Evolutionary conservation across 1,140 invertebrate genomes (phyloP).

Genomic region (Aphaenogaster rudis): DNA sequence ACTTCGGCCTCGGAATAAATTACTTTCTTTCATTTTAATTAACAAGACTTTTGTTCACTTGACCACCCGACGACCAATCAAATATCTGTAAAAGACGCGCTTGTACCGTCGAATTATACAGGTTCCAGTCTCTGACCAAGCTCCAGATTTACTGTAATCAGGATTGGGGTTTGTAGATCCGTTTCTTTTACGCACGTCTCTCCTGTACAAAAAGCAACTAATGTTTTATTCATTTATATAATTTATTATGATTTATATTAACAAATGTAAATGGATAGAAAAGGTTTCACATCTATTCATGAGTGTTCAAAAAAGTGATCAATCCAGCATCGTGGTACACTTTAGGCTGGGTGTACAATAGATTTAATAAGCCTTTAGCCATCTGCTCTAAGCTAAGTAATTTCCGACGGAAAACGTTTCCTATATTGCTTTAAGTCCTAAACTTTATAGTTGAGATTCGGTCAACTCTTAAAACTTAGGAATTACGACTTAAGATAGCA

Average conservation of each 20-base stretch:
- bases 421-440: too few relatives aligned
- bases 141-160: background rate
- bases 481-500: too few relatives aligned
- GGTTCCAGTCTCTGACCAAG: background rate
- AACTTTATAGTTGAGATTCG: too few relatives aligned
- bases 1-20: too few relatives aligned
- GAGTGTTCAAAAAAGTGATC: background rate
- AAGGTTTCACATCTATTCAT: background rate
- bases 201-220: background rate
- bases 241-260: slow-evolving; percentile 2
- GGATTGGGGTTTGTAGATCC: background rate
- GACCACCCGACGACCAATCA: too few relatives aligned
- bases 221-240: background rate
- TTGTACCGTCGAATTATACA: background rate
- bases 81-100: background rate
- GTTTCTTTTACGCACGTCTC: background rate
- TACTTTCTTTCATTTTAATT: too few relatives aligned
- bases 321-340: too few relatives aligned
- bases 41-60: too few relatives aligned
- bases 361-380: too few relatives aligned
- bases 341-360: background rate
- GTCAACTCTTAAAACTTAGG: too few relatives aligned
- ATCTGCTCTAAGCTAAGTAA: too few relatives aligned
- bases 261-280: background rate
- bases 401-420: too few relatives aligned